Conservation (phyloP, 2,797 vertebrate genomes). For the Microctenopoma lineatum region DNA sequence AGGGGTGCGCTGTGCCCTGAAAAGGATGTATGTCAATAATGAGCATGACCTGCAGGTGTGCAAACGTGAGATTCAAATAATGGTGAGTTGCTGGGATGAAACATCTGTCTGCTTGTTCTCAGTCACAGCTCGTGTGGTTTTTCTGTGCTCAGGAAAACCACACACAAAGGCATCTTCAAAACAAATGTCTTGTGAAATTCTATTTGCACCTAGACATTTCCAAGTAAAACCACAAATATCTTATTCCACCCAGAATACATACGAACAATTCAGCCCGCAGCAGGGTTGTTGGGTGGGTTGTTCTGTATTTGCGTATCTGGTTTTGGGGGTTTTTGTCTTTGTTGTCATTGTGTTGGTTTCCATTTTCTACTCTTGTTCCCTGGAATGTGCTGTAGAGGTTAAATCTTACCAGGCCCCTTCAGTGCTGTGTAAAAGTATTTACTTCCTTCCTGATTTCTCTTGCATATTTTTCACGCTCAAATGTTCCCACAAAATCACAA, state of each 20-base stretch:
- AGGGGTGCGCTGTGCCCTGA: conserved; percentile 94
- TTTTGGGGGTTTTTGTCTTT: conserved; percentile 30
- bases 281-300: conserved; percentile 11
- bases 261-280: conserved; percentile 15
- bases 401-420: background rate
- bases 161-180: background rate
- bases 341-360: conserved; percentile 36
- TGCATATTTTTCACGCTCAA: background rate
- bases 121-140: background rate
- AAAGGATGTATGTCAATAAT: conserved; percentile 99
- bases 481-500: too few species aligned
- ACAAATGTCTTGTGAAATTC: conserved; percentile 4
- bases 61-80: conserved; percentile 97
- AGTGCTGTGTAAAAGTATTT: background rate
- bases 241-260: background rate
- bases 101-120: conserved; percentile 5
- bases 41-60: conserved; percentile 97
- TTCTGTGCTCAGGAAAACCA: background rate
- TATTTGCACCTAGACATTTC: background rate
- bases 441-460: background rate
- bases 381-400: background rate
- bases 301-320: conserved; percentile 35
- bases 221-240: conserved; percentile 7
- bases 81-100: conserved; percentile 86
- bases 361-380: conserved; percentile 15